Percentiles rank a stretch among this genome's conserved stretches.
Evolutionary conservation across 1,140 invertebrate species (phyloP).

Genomic region (Stegodyphus dumicola): DNA sequence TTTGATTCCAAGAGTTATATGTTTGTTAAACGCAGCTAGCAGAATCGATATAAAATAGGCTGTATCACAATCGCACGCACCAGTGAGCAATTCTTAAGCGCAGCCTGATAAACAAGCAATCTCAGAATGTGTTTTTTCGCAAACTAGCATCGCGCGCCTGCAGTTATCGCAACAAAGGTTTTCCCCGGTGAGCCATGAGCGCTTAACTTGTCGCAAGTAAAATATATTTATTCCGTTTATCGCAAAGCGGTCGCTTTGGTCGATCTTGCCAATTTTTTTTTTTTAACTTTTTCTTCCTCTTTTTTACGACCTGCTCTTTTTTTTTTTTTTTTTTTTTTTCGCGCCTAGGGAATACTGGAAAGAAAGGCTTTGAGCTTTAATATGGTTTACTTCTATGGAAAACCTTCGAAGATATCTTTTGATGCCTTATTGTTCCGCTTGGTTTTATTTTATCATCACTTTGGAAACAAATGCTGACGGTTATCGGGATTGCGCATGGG

Average conservation of each 20-base stretch:
- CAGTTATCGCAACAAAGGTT: conserved; percentile 28
- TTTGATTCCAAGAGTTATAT: too few relatives aligned
- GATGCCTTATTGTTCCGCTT: too few relatives aligned
- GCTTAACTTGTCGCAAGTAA: conserved; percentile 49
- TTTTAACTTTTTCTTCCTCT: too few relatives aligned
- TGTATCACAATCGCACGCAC: too few relatives aligned
- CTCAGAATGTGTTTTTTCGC: background rate
- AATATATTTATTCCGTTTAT: conserved; percentile 55
- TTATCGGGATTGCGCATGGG: too few relatives aligned
- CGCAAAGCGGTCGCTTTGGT: conserved; percentile 14
- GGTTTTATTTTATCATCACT: too few relatives aligned
- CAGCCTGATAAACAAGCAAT: conserved; percentile 39
- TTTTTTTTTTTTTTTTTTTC: background rate
- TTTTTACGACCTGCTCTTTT: conserved; percentile 18
- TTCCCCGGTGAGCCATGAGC: conserved; percentile 20
- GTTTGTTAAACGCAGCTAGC: too few relatives aligned
- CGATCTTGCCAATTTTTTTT: background rate
- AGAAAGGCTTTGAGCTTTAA: conserved; percentile 6
- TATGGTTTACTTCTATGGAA: background rate
- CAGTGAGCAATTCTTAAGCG: conserved; percentile 11
- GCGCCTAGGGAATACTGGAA: background rate
- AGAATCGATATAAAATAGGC: too few relatives aligned
- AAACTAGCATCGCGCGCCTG: background rate
- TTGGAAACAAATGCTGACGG: too few relatives aligned
- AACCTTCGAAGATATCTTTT: too few relatives aligned